Conservation (phyloP, 2,113 vertebrate species). For the Paramisgurnus dabryanus region DNA sequence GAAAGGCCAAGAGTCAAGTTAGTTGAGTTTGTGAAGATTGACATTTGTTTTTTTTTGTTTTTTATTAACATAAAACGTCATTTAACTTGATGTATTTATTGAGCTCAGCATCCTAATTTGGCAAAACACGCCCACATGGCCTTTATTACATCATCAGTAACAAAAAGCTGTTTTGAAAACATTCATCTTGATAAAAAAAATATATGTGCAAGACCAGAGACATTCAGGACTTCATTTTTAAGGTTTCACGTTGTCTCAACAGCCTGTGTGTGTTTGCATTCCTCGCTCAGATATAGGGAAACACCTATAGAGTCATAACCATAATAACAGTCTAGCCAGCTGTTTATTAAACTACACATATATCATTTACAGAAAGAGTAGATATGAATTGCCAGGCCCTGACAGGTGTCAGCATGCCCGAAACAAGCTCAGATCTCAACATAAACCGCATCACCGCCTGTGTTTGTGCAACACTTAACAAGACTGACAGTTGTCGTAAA, state of each 20-base stretch:
- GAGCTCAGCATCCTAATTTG: too few species aligned
- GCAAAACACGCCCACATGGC: too few species aligned
- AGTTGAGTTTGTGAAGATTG: too few species aligned
- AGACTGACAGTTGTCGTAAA: not conserved
- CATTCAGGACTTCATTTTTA: not conserved
- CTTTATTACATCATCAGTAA: too few species aligned
- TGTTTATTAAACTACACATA: not conserved
- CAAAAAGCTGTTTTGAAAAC: too few species aligned
- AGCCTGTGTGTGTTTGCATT: not conserved
- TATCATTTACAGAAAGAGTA: not conserved
- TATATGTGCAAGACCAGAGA: not conserved
- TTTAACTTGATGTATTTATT: too few species aligned
- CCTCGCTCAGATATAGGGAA: not conserved
- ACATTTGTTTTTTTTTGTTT: too few species aligned
- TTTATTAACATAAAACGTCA: too few species aligned
- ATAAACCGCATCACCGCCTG: not conserved
- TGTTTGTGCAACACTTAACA: not conserved
- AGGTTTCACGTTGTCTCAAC: not conserved
- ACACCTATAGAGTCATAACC: not conserved
- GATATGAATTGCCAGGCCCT: not conserved
- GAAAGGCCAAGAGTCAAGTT: not conserved
- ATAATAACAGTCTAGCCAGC: constrained; percentile 24
- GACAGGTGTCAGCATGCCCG: not conserved
- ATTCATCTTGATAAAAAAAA: too few species aligned
- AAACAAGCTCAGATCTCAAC: not conserved